Percentiles rank a stretch among this genome's conserved stretches.
These are phyloP conservation scores for Aphelocoma coerulescens DNA, from an alignment of 2,113 vertebrate species.

Conservation along the genomic window DNA sequence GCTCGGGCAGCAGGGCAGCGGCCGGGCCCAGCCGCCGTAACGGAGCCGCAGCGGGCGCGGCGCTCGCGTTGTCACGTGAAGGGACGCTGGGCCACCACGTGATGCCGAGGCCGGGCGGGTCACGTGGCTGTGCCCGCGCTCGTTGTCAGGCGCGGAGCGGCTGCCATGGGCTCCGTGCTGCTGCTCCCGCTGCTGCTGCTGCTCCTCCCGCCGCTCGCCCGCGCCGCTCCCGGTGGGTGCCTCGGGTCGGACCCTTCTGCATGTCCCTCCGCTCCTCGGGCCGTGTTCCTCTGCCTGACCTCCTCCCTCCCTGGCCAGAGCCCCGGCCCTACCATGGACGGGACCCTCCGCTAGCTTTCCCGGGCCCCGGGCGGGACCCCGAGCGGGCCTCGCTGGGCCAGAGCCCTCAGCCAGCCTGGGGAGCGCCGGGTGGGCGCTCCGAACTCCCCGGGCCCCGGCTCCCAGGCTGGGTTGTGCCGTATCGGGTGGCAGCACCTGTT, in stretches of 20 bases:
- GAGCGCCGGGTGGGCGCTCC: no score
- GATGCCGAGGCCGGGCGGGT: accelerated
- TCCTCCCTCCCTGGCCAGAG: no score
- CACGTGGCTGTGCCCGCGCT: accelerated
- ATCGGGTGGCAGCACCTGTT: not conserved
- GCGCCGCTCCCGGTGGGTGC: not conserved
- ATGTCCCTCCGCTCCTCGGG: not conserved
- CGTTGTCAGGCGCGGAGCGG: accelerated
- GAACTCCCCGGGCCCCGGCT: not conserved
- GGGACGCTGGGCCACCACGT: accelerated
- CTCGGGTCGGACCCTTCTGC: no score
- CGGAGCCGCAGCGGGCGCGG: accelerated
- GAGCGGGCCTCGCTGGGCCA: no score
- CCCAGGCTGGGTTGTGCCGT: not conserved
- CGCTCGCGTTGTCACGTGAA: not conserved
- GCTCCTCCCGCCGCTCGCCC: no score
- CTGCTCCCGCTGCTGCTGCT: no score
- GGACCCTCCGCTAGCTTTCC: not conserved
- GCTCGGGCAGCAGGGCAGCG: accelerated
- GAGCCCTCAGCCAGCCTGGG: not conserved
- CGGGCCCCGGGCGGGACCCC: no score
- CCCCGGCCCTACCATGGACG: no score
- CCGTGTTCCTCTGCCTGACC: no score
- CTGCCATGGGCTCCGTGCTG: not conserved
- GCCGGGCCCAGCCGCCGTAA: accelerated